Base-by-base conservation (phyloP, 1,140 invertebrate species). In the Brachionus asplanchnoidis region DNA sequence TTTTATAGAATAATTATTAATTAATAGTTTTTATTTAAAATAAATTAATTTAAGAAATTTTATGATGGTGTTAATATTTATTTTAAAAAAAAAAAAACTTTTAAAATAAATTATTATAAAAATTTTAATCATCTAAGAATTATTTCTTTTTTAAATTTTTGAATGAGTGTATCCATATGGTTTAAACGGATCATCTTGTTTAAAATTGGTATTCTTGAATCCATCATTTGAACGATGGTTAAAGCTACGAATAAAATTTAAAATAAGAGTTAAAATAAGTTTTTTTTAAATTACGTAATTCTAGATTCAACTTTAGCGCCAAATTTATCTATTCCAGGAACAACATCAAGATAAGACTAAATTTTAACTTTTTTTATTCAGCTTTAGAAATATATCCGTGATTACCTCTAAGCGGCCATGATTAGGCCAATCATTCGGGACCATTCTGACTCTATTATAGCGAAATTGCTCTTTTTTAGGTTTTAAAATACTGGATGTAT, bases 401-500 rank as follows among this genome's bases (percentile, higher is more conserved):
- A 14, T 17, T 73, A 77, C 73, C 50, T 77, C 73, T 26, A 46
- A n/a, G n/a, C 73, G 42, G 1, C 73, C 73, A 50, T 77, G 73
- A 20, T 77, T 12, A 14, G 73, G 73, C 73, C 73, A 77, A 50
- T 77, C 73, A 23, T 77, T 50, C 0, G 73, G 73, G 2, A 77
- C 73, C 73, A 77, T 77, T 7, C 73, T 23, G 4, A 77, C 73
- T 50, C 73, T 44, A 50, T 77, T 77, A 50, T 23, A 77, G 0
- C 73, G 44, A 50, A 77, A 77, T 77, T 77, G 73, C 12, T 77
- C 73, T 50, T 77, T 77, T 77, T 50, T 77, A 26, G 40, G 73
- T 20, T 77, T 77, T 26, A 50, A 14, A 53, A 50, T 36, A 26
- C 42, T 36, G 12, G 73, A 17, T 50, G 73, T 50, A 77, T 77